phyloP scores from a whole-genome alignment of 1,140 invertebrate species.

The Hesperophylax magnus region DNA sequence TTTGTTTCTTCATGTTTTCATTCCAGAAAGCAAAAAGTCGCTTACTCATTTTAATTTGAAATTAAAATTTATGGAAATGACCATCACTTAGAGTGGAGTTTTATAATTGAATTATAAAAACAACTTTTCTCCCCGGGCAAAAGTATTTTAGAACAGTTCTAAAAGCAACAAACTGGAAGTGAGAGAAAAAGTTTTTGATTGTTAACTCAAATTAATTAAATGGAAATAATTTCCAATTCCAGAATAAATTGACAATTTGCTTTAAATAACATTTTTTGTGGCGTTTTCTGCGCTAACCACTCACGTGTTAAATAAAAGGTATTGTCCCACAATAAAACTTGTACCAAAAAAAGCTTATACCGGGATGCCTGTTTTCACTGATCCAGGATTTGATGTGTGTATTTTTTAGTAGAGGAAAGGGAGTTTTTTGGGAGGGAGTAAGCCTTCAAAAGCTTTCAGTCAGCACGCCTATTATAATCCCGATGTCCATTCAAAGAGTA shows the following conservation, averaged over 20 bases:
- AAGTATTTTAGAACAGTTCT: neutral
- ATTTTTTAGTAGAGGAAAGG: neutral
- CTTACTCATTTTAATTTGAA: slow-evolving; percentile 1
- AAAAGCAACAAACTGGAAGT: too few relatives aligned
- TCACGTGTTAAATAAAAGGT: too few relatives aligned
- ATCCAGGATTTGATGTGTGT: too few relatives aligned
- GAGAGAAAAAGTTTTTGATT: too few relatives aligned
- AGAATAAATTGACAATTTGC: too few relatives aligned
- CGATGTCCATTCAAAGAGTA: neutral
- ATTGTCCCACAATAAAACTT: too few relatives aligned
- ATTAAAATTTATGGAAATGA: slow-evolving; percentile 31
- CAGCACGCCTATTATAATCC: neutral
- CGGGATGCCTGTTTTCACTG: too few relatives aligned
- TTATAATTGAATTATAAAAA: slow-evolving; percentile 5
- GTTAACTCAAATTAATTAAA: too few relatives aligned
- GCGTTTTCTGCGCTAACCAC: too few relatives aligned
- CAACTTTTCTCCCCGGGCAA: neutral
- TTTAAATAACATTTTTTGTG: too few relatives aligned
- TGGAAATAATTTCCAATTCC: neutral
- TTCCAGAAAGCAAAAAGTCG: neutral
- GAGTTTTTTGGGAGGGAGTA: neutral
- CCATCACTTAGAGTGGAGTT: neutral
- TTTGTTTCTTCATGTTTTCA: neutral
- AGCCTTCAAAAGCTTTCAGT: slow-evolving; percentile 6
- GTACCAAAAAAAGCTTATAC: too few relatives aligned